phyloP scores from a whole-genome alignment of 2,113 vertebrate genomes.

The Glaucidium brasilianum region DNA sequence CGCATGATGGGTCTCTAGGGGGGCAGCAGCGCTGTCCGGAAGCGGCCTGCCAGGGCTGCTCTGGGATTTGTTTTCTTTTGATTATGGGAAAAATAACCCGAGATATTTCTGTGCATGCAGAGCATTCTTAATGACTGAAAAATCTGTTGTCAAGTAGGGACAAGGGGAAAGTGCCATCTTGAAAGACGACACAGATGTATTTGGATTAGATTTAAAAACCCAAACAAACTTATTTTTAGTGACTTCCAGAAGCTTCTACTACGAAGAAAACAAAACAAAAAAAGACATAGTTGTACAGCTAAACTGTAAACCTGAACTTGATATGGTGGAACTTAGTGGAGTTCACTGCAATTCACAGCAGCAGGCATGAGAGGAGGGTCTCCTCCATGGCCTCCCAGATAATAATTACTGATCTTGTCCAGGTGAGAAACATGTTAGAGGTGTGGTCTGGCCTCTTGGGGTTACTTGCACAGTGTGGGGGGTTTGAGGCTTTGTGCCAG shows the following conservation, averaged over 20 bases:
- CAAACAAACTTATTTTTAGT: conserved; percentile 44
- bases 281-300: neutral
- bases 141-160: conserved; percentile 8
- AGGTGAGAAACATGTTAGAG: neutral
- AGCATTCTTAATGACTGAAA: conserved; percentile 54
- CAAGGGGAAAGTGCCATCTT: conserved; percentile 4
- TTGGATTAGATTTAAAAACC: conserved; percentile 4
- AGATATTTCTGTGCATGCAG: conserved; percentile 53
- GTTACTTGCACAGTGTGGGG: accelerated
- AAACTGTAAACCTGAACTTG: neutral
- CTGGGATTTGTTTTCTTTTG: conserved; percentile 59
- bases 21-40: neutral
- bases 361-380: accelerated
- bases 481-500: neutral
- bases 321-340: neutral
- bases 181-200: neutral
- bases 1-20: conserved; percentile 10
- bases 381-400: accelerated
- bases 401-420: neutral
- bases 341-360: neutral
- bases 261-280: neutral
- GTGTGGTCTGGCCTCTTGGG: neutral
- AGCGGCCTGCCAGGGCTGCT: conserved; percentile 30
- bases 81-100: conserved; percentile 63
- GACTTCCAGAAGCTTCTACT: conserved; percentile 29